A percentile compares a stretch with the other conserved stretches of the same genome.
These are phyloP conservation scores for Rousettus leschenaultii DNA, from an alignment of 2,113 vertebrate species.

Conservation along the genomic window DNA sequence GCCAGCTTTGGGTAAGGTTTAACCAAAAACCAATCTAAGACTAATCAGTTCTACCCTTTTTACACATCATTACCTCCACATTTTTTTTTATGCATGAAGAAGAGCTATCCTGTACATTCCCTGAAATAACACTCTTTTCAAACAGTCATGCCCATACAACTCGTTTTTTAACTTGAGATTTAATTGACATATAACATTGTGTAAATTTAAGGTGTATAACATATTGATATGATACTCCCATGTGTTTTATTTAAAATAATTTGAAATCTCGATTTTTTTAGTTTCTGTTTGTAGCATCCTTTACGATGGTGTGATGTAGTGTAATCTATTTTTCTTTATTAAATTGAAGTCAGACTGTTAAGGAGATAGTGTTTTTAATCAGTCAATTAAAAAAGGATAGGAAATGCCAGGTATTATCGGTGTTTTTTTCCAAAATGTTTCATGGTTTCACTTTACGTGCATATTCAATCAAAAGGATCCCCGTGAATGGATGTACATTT, in stretches of 20 bases:
- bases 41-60: background rate
- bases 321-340: background rate
- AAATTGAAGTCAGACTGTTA: background rate
- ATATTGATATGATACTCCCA: background rate
- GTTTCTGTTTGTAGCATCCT: background rate
- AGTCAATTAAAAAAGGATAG: background rate
- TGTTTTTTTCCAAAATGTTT: slow-evolving; percentile 9
- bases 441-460: background rate
- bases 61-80: background rate
- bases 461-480: background rate
- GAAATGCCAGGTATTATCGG: background rate
- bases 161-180: background rate
- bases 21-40: background rate
- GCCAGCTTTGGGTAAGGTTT: background rate
- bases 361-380: slow-evolving; percentile 16
- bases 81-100: background rate
- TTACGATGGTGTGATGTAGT: background rate
- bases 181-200: background rate
- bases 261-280: background rate
- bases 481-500: background rate
- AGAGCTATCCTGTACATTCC: background rate
- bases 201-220: background rate
- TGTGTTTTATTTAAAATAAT: background rate
- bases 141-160: background rate
- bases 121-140: background rate